These are phyloP conservation scores for Agriopis aurantiaria DNA, from an alignment of 2,888 invertebrate species.

Conservation along the genomic window DNA sequence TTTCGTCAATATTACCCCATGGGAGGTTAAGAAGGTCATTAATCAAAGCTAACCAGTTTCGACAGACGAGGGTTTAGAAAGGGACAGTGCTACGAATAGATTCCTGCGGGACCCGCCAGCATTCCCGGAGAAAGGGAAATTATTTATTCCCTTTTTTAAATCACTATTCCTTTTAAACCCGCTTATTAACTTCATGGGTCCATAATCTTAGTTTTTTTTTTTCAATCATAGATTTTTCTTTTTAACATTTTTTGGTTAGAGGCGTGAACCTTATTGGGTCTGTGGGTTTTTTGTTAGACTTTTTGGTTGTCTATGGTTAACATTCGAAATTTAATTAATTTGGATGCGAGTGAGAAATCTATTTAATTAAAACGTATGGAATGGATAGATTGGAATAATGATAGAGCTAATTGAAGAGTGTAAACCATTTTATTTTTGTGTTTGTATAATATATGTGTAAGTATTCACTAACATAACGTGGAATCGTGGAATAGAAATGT, in stretches of 20 bases:
- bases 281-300: constrained; percentile 42
- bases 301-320: constrained; percentile 41
- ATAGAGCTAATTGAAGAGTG: constrained; percentile 17
- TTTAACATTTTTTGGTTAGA: constrained; percentile 57
- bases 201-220: constrained; percentile 57
- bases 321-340: constrained; percentile 51
- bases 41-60: constrained; percentile 79
- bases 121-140: constrained; percentile 76
- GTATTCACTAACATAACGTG: neutral
- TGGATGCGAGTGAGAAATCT: constrained; percentile 40
- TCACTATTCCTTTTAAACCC: constrained; percentile 59
- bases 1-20: constrained; percentile 64
- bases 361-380: constrained; percentile 31
- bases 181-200: constrained; percentile 61
- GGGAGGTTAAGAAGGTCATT: constrained; percentile 66
- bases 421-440: constrained; percentile 15
- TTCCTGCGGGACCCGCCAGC: constrained; percentile 69
- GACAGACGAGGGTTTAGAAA: constrained; percentile 59
- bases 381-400: constrained; percentile 2
- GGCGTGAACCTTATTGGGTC: constrained; percentile 55
- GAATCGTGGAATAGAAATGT: neutral
- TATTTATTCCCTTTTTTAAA: constrained; percentile 67
- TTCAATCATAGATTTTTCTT: constrained; percentile 47
- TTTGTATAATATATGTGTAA: constrained; percentile 1
- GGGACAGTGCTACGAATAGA: constrained; percentile 65